Evolutionary conservation across 2,888 invertebrate genomes (phyloP), one percentile per base, ranked within the genome.

Genomic region (Ptychoptera albimana): DNA sequence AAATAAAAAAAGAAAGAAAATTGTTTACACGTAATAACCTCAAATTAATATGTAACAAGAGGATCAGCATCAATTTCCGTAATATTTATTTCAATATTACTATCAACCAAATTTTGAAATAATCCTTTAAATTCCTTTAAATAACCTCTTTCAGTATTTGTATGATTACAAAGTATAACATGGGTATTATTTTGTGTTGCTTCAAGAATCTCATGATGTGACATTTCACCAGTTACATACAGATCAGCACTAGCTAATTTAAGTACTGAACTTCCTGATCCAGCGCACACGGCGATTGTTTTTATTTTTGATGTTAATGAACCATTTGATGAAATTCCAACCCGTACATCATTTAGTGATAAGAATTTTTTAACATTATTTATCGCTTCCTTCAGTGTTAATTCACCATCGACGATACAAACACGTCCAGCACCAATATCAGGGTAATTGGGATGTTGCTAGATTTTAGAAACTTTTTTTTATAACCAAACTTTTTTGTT

Each of bases 141-240:
- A 60, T 79, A 96, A 6, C 93, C 92, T 48, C 94, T 72, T 63
- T 96, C 96, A 0, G 92, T 88, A 66, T 93, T 89, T 35, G 86
- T 88, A 63, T 96, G 94, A 62, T 93, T 92, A 50, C 87, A 87
- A 13, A 94, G 68, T 55, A 94, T 81, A 1, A 94, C 91, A 45
- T 78, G 75, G 12, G 74, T 74, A 29, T 83, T 82, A 44, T 72
- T 75, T 54, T 89, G 87, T 16, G 79, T 73, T 1, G 87, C 89
- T 56, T 94, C 88, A 32, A 96, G 70, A 1, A 93, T 66, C 51
- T 94, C 92, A 58, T 96, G 96, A 63, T 96, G 96, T 1, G 85
- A 75, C 92, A 96, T 93, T 71, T 96, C 96, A 8, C 77, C 86
- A 12, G 93, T 93, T 32, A 96, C 60, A 55, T 82, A 86, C 11